Conservation (phyloP, 2,888 invertebrate species). For the Nymphalis urticae region DNA sequence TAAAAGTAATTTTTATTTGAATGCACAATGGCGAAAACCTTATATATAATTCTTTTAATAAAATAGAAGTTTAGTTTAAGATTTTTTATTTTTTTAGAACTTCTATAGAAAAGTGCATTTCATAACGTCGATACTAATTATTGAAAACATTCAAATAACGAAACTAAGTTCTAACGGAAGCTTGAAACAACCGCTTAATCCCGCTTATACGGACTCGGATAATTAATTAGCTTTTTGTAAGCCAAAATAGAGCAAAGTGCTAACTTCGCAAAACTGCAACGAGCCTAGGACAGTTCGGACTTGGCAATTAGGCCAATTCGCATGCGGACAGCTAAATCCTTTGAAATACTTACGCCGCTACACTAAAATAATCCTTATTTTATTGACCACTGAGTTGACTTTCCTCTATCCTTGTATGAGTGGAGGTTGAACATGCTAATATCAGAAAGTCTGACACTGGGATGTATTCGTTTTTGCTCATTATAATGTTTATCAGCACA, state of each 20-base stretch:
- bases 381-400: constrained; percentile 2
- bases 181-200: constrained; percentile 30
- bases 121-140: not conserved
- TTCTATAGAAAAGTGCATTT: not conserved
- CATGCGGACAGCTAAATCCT: constrained; percentile 32
- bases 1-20: constrained; percentile 20
- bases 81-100: not conserved
- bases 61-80: not conserved
- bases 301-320: constrained; percentile 39
- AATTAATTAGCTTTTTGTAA: constrained; percentile 39
- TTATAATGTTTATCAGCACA: constrained; percentile 11
- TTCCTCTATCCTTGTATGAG: not conserved
- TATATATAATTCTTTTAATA: not conserved
- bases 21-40: constrained; percentile 11
- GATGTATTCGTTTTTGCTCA: constrained; percentile 16
- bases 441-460: constrained; percentile 16
- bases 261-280: constrained; percentile 42
- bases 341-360: constrained; percentile 10
- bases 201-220: constrained; percentile 32
- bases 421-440: constrained; percentile 6
- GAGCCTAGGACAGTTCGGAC: constrained; percentile 37
- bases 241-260: constrained; percentile 39
- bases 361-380: constrained; percentile 8
- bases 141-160: constrained; percentile 6
- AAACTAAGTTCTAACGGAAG: constrained; percentile 18